These are phyloP conservation scores for Myopa tessellatipennis DNA, from an alignment of 2,888 invertebrate genomes.

Conservation along the genomic window DNA sequence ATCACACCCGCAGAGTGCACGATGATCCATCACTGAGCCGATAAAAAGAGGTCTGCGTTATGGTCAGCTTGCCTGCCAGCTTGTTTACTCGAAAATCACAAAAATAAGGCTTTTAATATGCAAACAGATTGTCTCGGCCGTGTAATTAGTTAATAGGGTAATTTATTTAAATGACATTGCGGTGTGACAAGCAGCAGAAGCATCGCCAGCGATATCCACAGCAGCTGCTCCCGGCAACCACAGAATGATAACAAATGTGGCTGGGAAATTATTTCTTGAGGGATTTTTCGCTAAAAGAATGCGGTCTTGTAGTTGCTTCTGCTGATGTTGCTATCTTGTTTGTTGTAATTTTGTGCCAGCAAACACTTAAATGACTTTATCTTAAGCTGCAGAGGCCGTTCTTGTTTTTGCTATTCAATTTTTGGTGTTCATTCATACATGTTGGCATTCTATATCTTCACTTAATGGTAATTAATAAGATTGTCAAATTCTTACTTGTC, in stretches of 20 bases:
- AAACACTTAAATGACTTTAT: background rate
- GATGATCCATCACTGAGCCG: conserved; percentile 33
- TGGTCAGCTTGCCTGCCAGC: background rate
- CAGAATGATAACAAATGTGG: conserved; percentile 29
- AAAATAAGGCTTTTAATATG: conserved; percentile 20
- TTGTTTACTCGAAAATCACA: background rate
- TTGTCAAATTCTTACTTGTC: conserved; percentile 24
- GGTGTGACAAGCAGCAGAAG: conserved; percentile 46
- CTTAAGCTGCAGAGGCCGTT: background rate
- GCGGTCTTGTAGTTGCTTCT: background rate
- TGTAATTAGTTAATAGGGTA: conserved; percentile 58
- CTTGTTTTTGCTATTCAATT: background rate
- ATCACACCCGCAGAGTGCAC: background rate
- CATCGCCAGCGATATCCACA: background rate
- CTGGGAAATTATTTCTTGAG: conserved; percentile 13
- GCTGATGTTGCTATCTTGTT: background rate
- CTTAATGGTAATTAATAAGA: conserved; percentile 29
- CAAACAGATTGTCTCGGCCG: conserved; percentile 17
- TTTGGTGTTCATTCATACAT: background rate
- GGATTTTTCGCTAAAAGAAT: background rate
- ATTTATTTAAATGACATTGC: conserved; percentile 56
- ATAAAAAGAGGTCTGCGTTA: background rate
- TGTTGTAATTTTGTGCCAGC: background rate
- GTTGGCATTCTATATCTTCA: conserved; percentile 27
- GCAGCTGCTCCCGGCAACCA: background rate